Base-by-base conservation (phyloP, 2,888 invertebrate genomes). In the Hypolimnas misippus region DNA sequence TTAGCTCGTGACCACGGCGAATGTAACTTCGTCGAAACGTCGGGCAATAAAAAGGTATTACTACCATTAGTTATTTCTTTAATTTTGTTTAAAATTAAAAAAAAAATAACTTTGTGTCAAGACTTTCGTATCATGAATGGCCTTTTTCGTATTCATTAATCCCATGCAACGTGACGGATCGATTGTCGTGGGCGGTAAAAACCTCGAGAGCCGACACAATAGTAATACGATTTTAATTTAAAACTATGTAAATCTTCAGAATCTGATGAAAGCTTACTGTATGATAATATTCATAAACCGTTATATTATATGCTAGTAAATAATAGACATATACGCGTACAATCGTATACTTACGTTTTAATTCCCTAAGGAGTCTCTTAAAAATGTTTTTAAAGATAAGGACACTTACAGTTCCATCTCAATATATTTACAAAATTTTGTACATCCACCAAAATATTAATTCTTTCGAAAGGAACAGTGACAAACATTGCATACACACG, bases 181-280 rank as follows among this genome's bases (percentile, higher is more conserved):
- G 46, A 53, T 17, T 44, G 25, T 12, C 59, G 53, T 53, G 46
- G 35, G 54, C 17, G 54, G 17, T 59, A 53, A 16, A 35, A 14
- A 46, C 6, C 33, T 44, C 42, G 42, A 17, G 56, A 14, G 16
- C 44, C 25, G 19, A 19, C 50, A 40, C 50, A 56, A 46, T 25
- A 25, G 14, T 49, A 16, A 31, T 16, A 56, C 42, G 21, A 19
- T 44, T 40, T 54, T 14, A 14, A 33, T 59, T 35, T 33, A 50
- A 58, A 58, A 56, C 42, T 64, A 65, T 65, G 58, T 29, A 65
- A 58, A 62, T 62, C 62, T 58, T 29, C 16, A n/a, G 14, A 19
- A 51, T 44, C 52, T 33, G 52, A 55, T 65, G 62, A 62, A 54
- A 54, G 49, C 38, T 62, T 51, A 31, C 55, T 31, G 44, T 38